Evolutionary conservation across 2,888 invertebrate species (phyloP).

Genomic region (Clepsis dumicolana): DNA sequence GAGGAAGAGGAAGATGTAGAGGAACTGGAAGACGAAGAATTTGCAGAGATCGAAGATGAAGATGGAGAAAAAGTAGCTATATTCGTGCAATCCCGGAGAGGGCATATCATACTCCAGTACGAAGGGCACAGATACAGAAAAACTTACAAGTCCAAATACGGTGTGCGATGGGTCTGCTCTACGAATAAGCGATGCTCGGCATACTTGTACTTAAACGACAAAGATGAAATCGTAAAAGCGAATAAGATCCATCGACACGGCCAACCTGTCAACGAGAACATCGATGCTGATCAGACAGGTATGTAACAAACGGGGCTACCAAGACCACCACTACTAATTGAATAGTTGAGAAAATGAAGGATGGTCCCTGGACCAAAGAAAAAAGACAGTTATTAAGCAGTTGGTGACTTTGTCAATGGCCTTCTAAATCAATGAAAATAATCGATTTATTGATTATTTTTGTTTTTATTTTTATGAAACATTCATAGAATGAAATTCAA

Average conservation of each 20-base stretch:
- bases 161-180: constrained; percentile 70
- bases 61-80: constrained; percentile 56
- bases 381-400: too few species aligned
- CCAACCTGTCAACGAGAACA: constrained; percentile 46
- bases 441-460: too few species aligned
- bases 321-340: too few species aligned
- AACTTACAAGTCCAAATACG: constrained; percentile 62
- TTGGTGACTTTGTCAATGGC: too few species aligned
- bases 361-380: too few species aligned
- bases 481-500: too few species aligned
- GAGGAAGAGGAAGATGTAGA: constrained; percentile 34
- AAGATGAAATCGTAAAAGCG: constrained; percentile 66
- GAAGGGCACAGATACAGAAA: constrained; percentile 69
- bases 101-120: constrained; percentile 66
- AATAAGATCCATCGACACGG: constrained; percentile 64
- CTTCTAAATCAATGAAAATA: too few species aligned
- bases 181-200: constrained; percentile 64
- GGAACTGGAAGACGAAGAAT: constrained; percentile 23
- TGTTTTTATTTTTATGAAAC: too few species aligned
- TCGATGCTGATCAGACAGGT: constrained; percentile 57
- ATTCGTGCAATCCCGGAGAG: constrained; percentile 63
- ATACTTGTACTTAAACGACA: constrained; percentile 64
- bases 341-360: too few species aligned
- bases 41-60: constrained; percentile 44
- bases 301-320: constrained; percentile 39